phyloP scores from a whole-genome alignment of 2,797 vertebrate genomes.

The Chelmon rostratus region DNA sequence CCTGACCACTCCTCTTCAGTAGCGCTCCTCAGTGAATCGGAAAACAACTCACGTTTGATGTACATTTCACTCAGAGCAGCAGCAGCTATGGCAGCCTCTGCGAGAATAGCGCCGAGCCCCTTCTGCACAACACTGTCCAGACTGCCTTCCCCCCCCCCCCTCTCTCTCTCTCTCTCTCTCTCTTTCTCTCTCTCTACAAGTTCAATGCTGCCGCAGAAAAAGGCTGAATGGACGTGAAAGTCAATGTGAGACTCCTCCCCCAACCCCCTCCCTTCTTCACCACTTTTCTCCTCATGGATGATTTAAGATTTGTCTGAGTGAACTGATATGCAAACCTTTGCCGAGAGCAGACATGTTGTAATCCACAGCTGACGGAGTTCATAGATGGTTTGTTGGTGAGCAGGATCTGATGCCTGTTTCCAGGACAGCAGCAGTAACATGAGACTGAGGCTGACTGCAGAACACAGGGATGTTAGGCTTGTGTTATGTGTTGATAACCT shows the following conservation, averaged over 20 bases:
- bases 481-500: background rate
- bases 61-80: conserved; percentile 54
- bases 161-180: conserved; percentile 1
- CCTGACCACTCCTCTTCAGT: conserved; percentile 65
- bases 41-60: conserved; percentile 53
- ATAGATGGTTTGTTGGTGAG: background rate
- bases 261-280: conserved; percentile 26
- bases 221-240: conserved; percentile 83
- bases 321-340: conserved; percentile 36
- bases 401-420: conserved; percentile 3
- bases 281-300: conserved; percentile 61
- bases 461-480: background rate
- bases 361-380: background rate
- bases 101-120: conserved; percentile 29
- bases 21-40: conserved; percentile 43
- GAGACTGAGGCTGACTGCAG: conserved; percentile 10
- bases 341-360: conserved; percentile 17
- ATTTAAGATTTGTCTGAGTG: conserved; percentile 53
- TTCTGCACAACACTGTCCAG: conserved; percentile 41
- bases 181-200: conserved; percentile 58
- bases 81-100: conserved; percentile 29
- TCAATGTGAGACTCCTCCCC: conserved; percentile 79
- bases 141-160: conserved; percentile 10
- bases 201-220: conserved; percentile 82
- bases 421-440: background rate